Base-by-base conservation (phyloP, 2,888 invertebrate species). In the Phorcus lineatus region DNA sequence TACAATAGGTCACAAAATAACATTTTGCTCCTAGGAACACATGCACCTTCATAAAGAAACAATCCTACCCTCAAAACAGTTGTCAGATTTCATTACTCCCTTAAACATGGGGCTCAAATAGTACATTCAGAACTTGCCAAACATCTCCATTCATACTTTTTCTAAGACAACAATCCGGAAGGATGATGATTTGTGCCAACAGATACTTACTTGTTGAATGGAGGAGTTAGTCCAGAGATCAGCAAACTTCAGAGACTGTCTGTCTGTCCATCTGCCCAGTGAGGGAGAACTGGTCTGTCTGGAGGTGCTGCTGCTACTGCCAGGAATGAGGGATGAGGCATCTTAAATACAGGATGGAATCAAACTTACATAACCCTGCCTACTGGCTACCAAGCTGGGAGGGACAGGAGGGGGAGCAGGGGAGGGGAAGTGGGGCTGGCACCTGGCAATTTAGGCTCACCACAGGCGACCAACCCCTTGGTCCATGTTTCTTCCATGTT, bases 331-430 rank as follows among this genome's bases (percentile, higher is more conserved):
- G 70, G 70, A 70, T 70, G 36, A 70, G 36, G 70, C 70, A 70
- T 70, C 70, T 70, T 70, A 70, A 70, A 70, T 70, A 70, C 70
- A 70, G 70, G 70, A 70, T 36, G 70, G 40, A 40, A 70, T 70
- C 70, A 70, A 70, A 70, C 70, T 70, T 70, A 36, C 70, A 70
- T 70, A 70, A 70, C 70, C 70, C 70, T 36, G 36, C 19, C 70
- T 70, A 36, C 70, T 70, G n/a, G 70, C 16, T 47, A 47, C 47
- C 47, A 36, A 17, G 47, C 47, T 6, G 70, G 70, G 70, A 70
- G 70, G 70, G 70, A 36, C 28, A 16, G 40, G 70, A 70, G 40
- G 57, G 57, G 57, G 57, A 11, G 57, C 19, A 57, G 19, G 6
- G 7, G 13, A 17, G 36, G 19, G 70, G 70, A 19, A 36, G 17